Evolutionary conservation across 2,113 vertebrate genomes (phyloP).

Genomic region (Nibea coibor): DNA sequence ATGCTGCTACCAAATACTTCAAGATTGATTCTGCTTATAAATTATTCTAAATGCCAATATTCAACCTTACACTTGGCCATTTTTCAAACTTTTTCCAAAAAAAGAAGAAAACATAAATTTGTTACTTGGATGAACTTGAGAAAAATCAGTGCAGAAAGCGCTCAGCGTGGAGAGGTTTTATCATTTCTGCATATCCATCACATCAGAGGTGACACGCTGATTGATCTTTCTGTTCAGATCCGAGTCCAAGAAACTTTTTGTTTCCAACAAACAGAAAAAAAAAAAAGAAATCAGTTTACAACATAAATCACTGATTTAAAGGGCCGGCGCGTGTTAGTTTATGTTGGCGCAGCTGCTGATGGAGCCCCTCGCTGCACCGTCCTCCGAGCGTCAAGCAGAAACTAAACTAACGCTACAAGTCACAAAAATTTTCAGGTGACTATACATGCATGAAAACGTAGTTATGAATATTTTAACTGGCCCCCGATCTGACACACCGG

Average conservation of each 20-base stretch:
- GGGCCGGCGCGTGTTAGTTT: too few relatives aligned
- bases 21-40: slow-evolving; percentile 48
- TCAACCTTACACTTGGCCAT: slow-evolving; percentile 21
- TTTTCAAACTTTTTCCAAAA: slow-evolving; percentile 17
- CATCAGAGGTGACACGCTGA: slow-evolving; percentile 8
- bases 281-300: too few relatives aligned
- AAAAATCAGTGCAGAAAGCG: background rate
- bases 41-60: slow-evolving; percentile 60
- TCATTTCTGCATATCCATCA: slow-evolving; percentile 14
- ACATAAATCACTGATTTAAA: too few relatives aligned
- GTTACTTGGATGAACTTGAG: slow-evolving; percentile 5
- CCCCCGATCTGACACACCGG: too few relatives aligned
- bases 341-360: too few relatives aligned
- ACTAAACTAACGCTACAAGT: too few relatives aligned
- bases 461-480: too few relatives aligned
- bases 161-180: background rate
- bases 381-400: too few relatives aligned
- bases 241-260: background rate
- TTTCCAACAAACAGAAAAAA: background rate
- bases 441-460: too few relatives aligned
- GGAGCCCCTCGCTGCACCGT: too few relatives aligned
- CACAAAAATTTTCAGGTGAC: too few relatives aligned
- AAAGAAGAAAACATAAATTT: slow-evolving; percentile 17
- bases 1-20: slow-evolving; percentile 27
- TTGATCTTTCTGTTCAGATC: background rate